These are phyloP conservation scores for Leguminivora glycinivorella DNA, from an alignment of 1,140 invertebrate genomes.

Conservation along the genomic window DNA sequence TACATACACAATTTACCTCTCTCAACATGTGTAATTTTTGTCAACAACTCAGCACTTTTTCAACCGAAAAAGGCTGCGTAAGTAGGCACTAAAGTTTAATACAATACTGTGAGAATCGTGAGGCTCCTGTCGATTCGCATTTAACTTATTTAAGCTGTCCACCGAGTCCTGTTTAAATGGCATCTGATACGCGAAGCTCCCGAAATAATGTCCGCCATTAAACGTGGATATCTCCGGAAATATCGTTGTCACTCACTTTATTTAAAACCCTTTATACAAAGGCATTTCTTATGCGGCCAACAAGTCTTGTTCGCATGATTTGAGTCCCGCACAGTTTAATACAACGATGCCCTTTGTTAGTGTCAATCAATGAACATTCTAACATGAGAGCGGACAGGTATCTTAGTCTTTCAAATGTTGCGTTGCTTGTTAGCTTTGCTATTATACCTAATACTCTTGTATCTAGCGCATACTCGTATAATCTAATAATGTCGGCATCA, in stretches of 20 bases:
- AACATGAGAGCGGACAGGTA: slow-evolving; percentile 18
- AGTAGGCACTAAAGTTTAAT: slow-evolving; percentile 55
- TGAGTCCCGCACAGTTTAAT: slow-evolving; percentile 11
- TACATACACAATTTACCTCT: not conserved
- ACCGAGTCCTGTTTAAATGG: slow-evolving; percentile 45
- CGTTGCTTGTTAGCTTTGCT: not conserved
- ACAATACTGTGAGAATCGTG: slow-evolving; percentile 57
- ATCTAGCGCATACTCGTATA: not conserved
- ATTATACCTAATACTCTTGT: not conserved
- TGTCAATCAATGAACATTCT: slow-evolving; percentile 27
- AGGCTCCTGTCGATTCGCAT: slow-evolving; percentile 53
- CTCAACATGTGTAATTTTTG: slow-evolving; percentile 30
- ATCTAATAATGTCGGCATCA: not conserved
- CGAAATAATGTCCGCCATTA: slow-evolving; percentile 54
- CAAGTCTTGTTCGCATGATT: slow-evolving; percentile 14
- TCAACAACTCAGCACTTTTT: slow-evolving; percentile 28
- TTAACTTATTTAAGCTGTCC: slow-evolving; percentile 64
- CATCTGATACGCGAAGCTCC: slow-evolving; percentile 46
- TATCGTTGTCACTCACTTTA: slow-evolving; percentile 41
- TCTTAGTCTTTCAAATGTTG: slow-evolving; percentile 2
- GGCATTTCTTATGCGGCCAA: slow-evolving; percentile 21
- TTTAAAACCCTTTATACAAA: slow-evolving; percentile 25
- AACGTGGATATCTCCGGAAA: slow-evolving; percentile 43
- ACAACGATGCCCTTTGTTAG: slow-evolving; percentile 17
- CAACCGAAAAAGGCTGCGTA: slow-evolving; percentile 41